Percentiles rank a stretch among this genome's conserved stretches.
phyloP scores from a whole-genome alignment of 2,888 invertebrate genomes.

The Melieria picta region DNA sequence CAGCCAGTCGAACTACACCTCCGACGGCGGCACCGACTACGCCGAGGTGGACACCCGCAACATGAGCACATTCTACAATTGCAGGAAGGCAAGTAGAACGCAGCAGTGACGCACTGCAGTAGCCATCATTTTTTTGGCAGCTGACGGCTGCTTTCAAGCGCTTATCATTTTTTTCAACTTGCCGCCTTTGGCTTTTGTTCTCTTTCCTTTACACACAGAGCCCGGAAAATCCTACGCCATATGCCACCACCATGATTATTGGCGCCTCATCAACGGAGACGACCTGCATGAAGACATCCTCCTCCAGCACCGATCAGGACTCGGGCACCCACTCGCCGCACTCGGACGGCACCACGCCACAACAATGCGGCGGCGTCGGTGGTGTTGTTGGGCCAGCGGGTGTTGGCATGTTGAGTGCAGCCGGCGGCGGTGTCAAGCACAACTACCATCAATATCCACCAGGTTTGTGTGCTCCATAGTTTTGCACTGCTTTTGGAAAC shows the following conservation, averaged over 20 bases:
- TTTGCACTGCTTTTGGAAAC: not conserved
- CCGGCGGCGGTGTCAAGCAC: constrained; percentile 50
- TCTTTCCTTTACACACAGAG: constrained; percentile 57
- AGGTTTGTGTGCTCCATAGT: constrained; percentile 46
- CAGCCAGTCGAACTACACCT: constrained; percentile 65
- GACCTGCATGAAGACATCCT: constrained; percentile 64
- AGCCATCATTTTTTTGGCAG: constrained; percentile 29
- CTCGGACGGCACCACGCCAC: constrained; percentile 60
- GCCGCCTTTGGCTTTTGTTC: constrained; percentile 17
- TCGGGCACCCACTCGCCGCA: constrained; percentile 67
- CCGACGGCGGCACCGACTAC: constrained; percentile 71
- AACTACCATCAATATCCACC: constrained; percentile 65
- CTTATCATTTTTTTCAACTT: constrained; percentile 23
- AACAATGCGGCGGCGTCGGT: constrained; percentile 47
- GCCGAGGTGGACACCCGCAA: constrained; percentile 75
- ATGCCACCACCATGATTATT: constrained; percentile 79
- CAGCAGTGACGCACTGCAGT: not conserved
- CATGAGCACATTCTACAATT: constrained; percentile 77
- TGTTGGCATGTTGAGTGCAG: constrained; percentile 26
- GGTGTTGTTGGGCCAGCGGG: constrained; percentile 4
- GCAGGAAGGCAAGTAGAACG: constrained; percentile 68
- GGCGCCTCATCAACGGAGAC: constrained; percentile 65
- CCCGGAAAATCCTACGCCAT: constrained; percentile 75
- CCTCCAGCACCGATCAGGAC: constrained; percentile 63
- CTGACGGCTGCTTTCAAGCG: constrained; percentile 8